These are phyloP conservation scores for Drosophila basisetae DNA, from an alignment of 2,888 invertebrate genomes.

Conservation along the genomic window DNA sequence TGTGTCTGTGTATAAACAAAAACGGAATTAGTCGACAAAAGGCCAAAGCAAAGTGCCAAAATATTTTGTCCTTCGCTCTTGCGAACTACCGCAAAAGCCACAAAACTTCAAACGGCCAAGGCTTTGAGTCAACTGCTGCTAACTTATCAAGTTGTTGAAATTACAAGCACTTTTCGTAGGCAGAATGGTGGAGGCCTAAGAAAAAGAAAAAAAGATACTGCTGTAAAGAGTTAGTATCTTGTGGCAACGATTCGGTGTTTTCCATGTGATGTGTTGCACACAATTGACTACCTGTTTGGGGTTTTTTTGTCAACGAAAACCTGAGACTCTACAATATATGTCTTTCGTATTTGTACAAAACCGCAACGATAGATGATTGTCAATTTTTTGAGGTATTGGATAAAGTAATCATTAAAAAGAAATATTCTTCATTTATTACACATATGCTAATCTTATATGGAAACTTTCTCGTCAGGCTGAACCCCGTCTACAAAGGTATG, in stretches of 20 bases:
- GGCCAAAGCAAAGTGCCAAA: constrained; percentile 72
- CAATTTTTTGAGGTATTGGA: neutral
- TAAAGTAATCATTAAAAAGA: neutral
- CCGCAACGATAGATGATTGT: neutral
- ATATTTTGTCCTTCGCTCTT: constrained; percentile 46
- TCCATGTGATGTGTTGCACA: neutral
- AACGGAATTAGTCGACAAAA: constrained; percentile 74
- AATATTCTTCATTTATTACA: neutral
- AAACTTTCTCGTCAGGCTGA: neutral
- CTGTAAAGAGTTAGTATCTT: neutral
- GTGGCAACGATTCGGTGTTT: neutral
- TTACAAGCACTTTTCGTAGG: constrained; percentile 15
- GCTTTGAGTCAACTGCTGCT: constrained; percentile 61
- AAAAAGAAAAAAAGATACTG: neutral
- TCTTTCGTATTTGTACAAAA: neutral
- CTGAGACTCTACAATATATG: neutral
- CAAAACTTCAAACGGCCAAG: constrained; percentile 66
- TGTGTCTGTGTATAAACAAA: constrained; percentile 55
- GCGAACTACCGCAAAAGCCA: constrained; percentile 51
- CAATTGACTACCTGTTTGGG: neutral
- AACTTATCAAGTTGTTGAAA: constrained; percentile 39
- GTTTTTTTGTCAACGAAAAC: neutral
- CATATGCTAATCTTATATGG: neutral
- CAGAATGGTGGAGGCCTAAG: neutral
- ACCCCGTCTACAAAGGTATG: neutral